Conservation (phyloP, 2,113 vertebrate species). For the Rhinolophus ferrumequinum region DNA sequence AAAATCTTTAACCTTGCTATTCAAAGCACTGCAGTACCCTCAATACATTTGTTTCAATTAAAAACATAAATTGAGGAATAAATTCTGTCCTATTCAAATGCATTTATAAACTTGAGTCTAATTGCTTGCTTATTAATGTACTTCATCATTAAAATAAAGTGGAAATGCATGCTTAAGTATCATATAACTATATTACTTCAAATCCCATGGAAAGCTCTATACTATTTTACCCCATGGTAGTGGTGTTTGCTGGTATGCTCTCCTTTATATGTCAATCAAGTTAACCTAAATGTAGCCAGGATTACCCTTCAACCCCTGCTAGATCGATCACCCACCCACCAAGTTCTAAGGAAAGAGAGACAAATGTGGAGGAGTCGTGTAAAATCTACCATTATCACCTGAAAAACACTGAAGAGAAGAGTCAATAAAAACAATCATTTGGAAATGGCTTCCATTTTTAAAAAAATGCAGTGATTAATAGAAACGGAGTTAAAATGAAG, state of each 20-base stretch:
- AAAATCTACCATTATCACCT: not conserved
- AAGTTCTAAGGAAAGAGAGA: not conserved
- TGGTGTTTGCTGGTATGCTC: not conserved
- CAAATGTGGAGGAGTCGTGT: not conserved
- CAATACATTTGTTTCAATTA: slow-evolving; percentile 51
- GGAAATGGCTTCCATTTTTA: not conserved
- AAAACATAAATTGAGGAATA: slow-evolving; percentile 67
- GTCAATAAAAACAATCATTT: not conserved
- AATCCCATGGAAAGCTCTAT: not conserved
- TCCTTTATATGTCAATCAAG: not conserved
- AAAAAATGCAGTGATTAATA: slow-evolving; percentile 36
- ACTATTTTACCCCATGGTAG: not conserved
- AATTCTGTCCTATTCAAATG: slow-evolving; percentile 42
- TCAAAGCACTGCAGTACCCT: slow-evolving; percentile 29
- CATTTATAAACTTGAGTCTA: slow-evolving; percentile 45
- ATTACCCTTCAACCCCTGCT: not conserved
- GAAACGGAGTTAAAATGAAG: slow-evolving; percentile 66
- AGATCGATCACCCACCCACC: not conserved
- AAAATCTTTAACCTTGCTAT: slow-evolving; percentile 45
- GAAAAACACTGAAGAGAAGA: not conserved
- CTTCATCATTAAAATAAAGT: slow-evolving; percentile 52
- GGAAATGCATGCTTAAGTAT: not conserved
- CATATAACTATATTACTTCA: not conserved
- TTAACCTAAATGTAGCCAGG: not conserved
- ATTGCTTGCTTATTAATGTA: slow-evolving; percentile 44